phyloP scores from a whole-genome alignment of 2,888 invertebrate genomes.

The Bugula neritina region DNA sequence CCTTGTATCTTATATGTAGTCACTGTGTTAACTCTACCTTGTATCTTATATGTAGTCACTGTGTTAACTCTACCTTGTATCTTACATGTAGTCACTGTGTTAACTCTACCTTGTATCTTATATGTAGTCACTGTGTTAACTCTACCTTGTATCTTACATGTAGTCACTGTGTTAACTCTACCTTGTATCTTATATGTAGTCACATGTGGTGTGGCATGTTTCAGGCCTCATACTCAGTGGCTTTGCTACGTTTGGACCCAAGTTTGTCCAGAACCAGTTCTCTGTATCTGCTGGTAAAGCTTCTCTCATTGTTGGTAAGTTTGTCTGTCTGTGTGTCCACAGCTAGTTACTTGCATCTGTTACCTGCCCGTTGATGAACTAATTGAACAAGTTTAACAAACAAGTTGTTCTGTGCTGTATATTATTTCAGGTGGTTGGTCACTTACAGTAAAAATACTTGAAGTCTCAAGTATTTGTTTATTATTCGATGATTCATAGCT shows the following conservation, averaged over 20 bases:
- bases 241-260: constrained; percentile 49
- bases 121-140: constrained; percentile 52
- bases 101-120: constrained; percentile 46
- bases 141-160: neutral
- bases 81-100: constrained; percentile 36
- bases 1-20: neutral
- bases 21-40: constrained; percentile 52
- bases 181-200: neutral
- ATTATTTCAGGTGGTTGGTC: no score
- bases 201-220: constrained; percentile 29
- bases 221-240: constrained; percentile 47
- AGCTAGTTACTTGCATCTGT: no score
- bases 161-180: constrained; percentile 52
- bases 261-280: constrained; percentile 50
- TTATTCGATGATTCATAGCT: no score
- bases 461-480: no score
- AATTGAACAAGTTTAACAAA: no score
- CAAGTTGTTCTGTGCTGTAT: no score
- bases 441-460: no score
- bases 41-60: neutral
- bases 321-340: neutral
- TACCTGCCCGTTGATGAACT: no score
- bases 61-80: constrained; percentile 52
- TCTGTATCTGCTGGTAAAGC: constrained; percentile 43
- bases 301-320: constrained; percentile 56